These are phyloP conservation scores for Hydrolagus affinis DNA, from an alignment of 2,113 vertebrate species.

Conservation along the genomic window DNA sequence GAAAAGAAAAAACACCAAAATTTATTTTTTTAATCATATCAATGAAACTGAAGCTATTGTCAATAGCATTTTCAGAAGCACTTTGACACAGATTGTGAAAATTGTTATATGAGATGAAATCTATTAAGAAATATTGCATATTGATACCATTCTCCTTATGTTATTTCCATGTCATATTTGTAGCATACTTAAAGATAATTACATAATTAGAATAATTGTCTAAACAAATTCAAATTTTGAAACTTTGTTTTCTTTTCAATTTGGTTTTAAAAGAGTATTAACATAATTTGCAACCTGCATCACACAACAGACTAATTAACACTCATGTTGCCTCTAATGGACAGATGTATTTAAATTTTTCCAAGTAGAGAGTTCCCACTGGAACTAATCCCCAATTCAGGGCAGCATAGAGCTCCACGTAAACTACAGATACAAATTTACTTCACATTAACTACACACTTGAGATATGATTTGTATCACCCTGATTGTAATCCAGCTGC, in stretches of 20 bases:
- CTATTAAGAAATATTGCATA: too few relatives aligned
- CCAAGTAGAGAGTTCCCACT: background rate
- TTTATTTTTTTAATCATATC: too few relatives aligned
- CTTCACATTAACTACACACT: background rate
- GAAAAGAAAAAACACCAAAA: too few relatives aligned
- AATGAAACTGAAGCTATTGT: too few relatives aligned
- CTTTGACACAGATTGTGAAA: too few relatives aligned
- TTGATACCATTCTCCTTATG: too few relatives aligned
- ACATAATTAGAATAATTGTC: background rate
- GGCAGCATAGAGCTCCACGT: background rate
- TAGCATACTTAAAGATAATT: too few relatives aligned
- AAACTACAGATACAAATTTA: background rate
- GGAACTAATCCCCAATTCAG: conserved; percentile 11
- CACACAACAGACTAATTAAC: conserved; percentile 11
- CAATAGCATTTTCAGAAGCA: too few relatives aligned
- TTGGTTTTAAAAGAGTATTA: conserved; percentile 12
- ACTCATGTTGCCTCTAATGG: background rate
- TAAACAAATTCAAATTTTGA: background rate
- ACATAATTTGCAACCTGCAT: conserved; percentile 8
- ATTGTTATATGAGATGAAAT: too few relatives aligned
- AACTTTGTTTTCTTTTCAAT: background rate
- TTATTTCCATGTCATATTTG: too few relatives aligned
- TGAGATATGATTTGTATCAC: background rate
- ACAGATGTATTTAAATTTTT: conserved; percentile 7
- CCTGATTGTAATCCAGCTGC: too few relatives aligned